A percentile compares a stretch with the other conserved stretches of the same genome.
Conservation (phyloP, 2,888 invertebrate species). For the Abrostola tripartita region DNA sequence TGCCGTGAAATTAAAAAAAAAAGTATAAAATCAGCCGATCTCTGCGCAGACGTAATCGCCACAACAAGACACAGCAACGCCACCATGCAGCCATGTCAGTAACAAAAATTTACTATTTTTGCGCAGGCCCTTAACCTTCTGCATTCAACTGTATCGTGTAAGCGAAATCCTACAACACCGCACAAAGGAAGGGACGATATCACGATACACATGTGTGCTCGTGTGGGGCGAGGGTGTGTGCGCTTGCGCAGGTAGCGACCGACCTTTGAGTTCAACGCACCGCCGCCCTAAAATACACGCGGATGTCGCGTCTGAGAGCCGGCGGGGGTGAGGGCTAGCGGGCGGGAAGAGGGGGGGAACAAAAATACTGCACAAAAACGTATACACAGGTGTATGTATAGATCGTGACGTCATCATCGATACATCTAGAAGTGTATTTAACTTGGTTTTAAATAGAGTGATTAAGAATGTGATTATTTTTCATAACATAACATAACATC, state of each 20-base stretch:
- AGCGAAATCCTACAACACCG: slow-evolving; percentile 20
- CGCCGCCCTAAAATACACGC: slow-evolving; percentile 62
- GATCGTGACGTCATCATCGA: neutral
- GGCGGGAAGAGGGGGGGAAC: slow-evolving; percentile 5
- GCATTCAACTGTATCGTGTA: neutral
- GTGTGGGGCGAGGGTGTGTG: slow-evolving; percentile 15
- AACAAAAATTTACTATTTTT: no score
- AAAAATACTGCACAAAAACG: slow-evolving; percentile 30
- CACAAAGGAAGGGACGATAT: slow-evolving; percentile 7
- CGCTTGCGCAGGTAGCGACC: slow-evolving; percentile 66
- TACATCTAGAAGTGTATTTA: neutral
- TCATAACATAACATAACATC: no score
- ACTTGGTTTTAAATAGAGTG: neutral
- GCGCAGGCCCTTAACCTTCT: no score
- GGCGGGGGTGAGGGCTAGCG: slow-evolving; percentile 8
- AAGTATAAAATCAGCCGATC: no score
- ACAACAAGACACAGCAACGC: no score
- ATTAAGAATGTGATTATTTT: no score
- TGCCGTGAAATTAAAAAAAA: no score
- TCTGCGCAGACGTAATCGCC: no score
- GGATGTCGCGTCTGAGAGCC: slow-evolving; percentile 47
- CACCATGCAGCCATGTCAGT: no score
- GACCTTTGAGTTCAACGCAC: slow-evolving; percentile 70
- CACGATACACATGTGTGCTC: slow-evolving; percentile 17
- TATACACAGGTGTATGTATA: slow-evolving; percentile 28